Conservation (phyloP, 2,888 invertebrate genomes). For the Galeopsomyia nigrocyanea region DNA sequence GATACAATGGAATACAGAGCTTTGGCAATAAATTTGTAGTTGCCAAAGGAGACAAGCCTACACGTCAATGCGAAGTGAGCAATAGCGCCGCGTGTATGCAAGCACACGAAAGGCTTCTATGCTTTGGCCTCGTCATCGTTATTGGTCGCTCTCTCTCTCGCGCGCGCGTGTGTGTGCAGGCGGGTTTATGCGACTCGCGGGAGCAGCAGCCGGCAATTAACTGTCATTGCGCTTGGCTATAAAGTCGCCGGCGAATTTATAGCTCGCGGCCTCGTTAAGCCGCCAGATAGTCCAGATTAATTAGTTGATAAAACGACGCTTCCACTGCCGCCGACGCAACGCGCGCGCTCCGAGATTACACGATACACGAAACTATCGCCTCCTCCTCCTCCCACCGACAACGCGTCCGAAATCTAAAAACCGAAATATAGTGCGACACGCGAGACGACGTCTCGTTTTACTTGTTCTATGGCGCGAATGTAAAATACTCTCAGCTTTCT, state of each 20-base stretch:
- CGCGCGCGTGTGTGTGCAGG: background rate
- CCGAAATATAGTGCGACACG: conserved; percentile 2
- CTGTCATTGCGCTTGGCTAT: conserved; percentile 47
- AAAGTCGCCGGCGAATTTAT: conserved; percentile 46
- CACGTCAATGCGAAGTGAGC: background rate
- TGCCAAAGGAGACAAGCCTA: conserved; percentile 10
- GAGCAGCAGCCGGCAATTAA: conserved; percentile 43
- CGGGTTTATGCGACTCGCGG: conserved; percentile 44
- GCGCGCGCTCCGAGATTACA: conserved; percentile 16
- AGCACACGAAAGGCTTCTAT: background rate
- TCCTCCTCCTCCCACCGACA: too few relatives aligned
- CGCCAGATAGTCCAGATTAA: conserved; percentile 45
- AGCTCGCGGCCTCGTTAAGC: conserved; percentile 43
- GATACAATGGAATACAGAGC: too few relatives aligned
- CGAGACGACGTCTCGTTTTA: conserved; percentile 21
- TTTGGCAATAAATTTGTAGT: conserved; percentile 6
- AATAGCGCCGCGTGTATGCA: background rate
- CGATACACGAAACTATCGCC: conserved; percentile 39
- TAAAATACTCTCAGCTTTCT: too few relatives aligned
- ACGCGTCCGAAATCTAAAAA: conserved; percentile 16
- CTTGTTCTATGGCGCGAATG: conserved; percentile 1
- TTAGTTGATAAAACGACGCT: conserved; percentile 46
- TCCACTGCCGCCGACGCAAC: background rate
- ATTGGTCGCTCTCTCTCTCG: conserved; percentile 14
- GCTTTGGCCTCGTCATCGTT: conserved; percentile 34